Evolutionary conservation across 2,113 vertebrate genomes (phyloP).

Genomic region (Platysteira castanea): DNA sequence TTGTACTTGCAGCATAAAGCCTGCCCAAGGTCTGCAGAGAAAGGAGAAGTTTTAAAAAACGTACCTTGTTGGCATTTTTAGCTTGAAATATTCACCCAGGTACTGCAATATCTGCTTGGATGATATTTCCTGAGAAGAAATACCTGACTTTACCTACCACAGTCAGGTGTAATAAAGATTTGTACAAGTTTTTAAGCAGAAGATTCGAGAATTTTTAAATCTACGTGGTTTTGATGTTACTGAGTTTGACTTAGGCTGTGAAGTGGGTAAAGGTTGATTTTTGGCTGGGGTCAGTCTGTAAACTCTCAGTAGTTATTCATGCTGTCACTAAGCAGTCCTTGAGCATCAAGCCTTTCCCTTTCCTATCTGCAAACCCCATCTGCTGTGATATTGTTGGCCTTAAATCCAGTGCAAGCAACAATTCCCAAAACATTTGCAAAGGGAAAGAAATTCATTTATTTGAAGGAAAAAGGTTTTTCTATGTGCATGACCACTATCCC

Average conservation of each 20-base stretch:
- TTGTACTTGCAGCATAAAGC: background rate
- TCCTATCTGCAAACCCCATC: background rate
- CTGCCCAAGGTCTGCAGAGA: background rate
- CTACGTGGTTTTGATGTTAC: background rate
- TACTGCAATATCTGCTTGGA: fast-evolving
- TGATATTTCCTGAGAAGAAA: background rate
- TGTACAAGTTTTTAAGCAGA: background rate
- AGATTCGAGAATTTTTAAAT: background rate
- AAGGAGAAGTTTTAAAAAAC: background rate
- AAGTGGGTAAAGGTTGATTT: background rate
- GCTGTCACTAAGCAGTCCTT: background rate
- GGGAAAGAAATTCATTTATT: background rate
- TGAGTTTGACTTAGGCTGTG: background rate
- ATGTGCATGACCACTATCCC: fast-evolving
- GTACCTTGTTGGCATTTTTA: background rate
- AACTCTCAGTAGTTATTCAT: background rate
- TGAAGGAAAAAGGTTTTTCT: background rate
- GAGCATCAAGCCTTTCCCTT: background rate
- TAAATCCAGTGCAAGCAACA: background rate
- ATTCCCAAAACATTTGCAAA: background rate
- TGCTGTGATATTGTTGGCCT: background rate
- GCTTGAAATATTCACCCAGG: background rate
- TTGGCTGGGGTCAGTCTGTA: background rate
- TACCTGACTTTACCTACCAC: background rate
- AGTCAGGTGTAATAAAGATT: background rate